Evolutionary conservation across 2,888 invertebrate species (phyloP), one percentile per base, ranked within the genome.

Genomic region (Cheilosia soror): DNA sequence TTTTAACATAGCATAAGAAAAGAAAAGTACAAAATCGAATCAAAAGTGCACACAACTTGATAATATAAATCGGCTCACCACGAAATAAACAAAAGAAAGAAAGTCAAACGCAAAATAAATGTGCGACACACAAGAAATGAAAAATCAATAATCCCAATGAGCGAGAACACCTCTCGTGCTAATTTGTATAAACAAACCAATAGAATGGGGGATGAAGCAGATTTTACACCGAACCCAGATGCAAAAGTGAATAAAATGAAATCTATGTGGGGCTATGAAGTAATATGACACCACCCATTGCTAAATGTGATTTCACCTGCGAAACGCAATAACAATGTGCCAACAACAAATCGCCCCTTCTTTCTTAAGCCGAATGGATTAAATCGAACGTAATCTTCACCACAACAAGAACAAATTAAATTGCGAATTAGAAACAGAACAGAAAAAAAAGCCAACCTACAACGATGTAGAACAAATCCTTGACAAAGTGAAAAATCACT

Each of bases 401-500:
- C 11, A 57, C 13, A 51, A 51, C 13, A 55, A 40, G 25, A 37
- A 72, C 49, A 72, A 75, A 55, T 60, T 57, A 62, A 84, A 75
- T 62, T 57, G 65, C 66, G 76, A 80, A 75, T 78, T 84, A 31
- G 37, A 37, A 37, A 37, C 0, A 37, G 33, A 33, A 9, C 3
- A 37, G 4, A 11, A 84, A 84, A 80, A 75, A 57, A 27, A 40
- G 42, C n/a, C n/a, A 6, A 72, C 15, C 33, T 66, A 72, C 73
- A 78, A 78, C 81, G 33, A 86, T 86, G 82, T 82, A 86, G 77
- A 77, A 71, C 77, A 73, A 86, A 82, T 66, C 40, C 71, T 82
- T 77, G 63, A 68, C 58, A 87, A 90, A 88, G 88, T 90, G 90
- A 93, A 93, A 29, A 93, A 93, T 93, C 93, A 91, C 91, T 90